Evolutionary conservation across 2,797 vertebrate genomes (phyloP), one percentile per base, ranked within the genome.

Genomic region (Coendou prehensilis): DNA sequence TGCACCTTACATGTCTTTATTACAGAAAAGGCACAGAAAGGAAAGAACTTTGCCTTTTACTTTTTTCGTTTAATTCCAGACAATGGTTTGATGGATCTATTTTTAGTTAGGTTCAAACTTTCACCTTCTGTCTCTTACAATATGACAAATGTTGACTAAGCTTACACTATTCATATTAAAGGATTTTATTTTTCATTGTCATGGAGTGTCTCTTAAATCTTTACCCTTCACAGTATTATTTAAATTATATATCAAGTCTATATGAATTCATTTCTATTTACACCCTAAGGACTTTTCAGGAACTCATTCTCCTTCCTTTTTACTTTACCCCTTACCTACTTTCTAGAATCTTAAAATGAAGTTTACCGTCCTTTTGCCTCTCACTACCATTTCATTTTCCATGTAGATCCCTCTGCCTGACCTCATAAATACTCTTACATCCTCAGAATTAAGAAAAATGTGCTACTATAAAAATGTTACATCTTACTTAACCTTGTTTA

Each of bases 151-250:
- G 64, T 89, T 87, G 82, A 97, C 23, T 33, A 94, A 63, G 64
- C 28, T 97, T 91, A 87, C 1, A 56, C 20, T 56, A 73, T 61
- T 97, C 57, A 96, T 93, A 91, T 95, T 91, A 85, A 96, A 84
- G 23, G 22, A n/a, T 88, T 97, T 95, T 85, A 82, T 76, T 92
- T 97, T 95, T 91, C 81, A 92, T 91, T 94, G 47, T 94, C 41
- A 41, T 57, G 20, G 3, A 95, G 10, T 67, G 56, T 93, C 47
- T 85, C 47, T 95, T 94, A 89, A 79, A 94, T 81, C 56, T 78
- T 84, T 84, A 93, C 4, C 18, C 87, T 95, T 89, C 30, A 63
- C 33, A 79, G 13, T 81, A 78, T 56, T 96, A 83, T 96, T 80
- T 79, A 90, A 95, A 93, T 94, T 96, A 56, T 71, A 63, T 1